Base-by-base conservation (phyloP, 2,113 vertebrate species). In the Microtus pennsylvanicus region DNA sequence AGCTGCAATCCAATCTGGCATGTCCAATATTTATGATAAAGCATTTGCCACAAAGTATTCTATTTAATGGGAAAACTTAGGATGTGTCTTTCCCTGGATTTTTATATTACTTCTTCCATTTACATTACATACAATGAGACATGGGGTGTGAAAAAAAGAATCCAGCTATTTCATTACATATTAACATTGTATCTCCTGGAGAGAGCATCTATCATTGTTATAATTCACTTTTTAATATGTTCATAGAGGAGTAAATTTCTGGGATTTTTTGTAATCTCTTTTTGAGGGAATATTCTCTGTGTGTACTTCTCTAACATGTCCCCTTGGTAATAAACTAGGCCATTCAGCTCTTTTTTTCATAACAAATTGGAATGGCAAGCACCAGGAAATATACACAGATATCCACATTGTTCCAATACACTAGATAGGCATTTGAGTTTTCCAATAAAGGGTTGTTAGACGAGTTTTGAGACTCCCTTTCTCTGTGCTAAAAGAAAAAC, bases 21-120 rank as follows among this genome's bases (percentile, higher is more conserved):
- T 69, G 28, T 95, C 55, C 75, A 93, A 85, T 90, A 96, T 75
- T 90, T 94, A 21, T 45, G 55, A 83, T 65, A 76, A 87, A 89
- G 65, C 33, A 80, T 61, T 94, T 63, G 74, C 47, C 28, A 33
- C 33, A 70, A 87, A 75, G 3, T 35, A 63, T n/a, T 52, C 13
- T 81, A 88, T 75, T 90, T 81, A 75, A 87, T 82, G 50, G 22
- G 47, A 77, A 91, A 93, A 87, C 19, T 85, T 86, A 70, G 21
- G 28, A 9, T 94, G 50, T 90, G 7, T 80, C 80, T 50, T 87
- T 45, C 10, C 21, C 58, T 45, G 33, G 16, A 55, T 67, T 42
- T 89, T 78, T 86, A 17, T 45, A 69, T 47, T 45, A 22, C 2
- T 16, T 5, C 61, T 24, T 74, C 9, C 35, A 21, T 83, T 16